Evolutionary conservation across 2,888 invertebrate genomes (phyloP).

Genomic region (Heterodera filipjevi): DNA sequence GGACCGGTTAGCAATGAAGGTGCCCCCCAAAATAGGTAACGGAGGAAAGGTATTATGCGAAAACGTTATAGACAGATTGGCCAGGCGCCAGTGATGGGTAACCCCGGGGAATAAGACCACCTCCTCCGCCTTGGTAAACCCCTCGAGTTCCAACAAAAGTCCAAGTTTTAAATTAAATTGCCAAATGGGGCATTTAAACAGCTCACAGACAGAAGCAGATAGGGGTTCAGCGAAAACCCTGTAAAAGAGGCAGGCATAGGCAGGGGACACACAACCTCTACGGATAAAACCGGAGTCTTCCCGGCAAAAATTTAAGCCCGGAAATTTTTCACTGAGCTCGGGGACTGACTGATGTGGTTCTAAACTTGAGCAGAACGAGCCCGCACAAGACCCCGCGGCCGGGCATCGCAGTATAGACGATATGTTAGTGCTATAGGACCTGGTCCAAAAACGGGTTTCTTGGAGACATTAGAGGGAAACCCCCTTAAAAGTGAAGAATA

Average conservation of each 20-base stretch:
- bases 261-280: neutral
- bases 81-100: neutral
- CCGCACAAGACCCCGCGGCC: neutral
- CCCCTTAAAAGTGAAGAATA: neutral
- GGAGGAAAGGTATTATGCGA: neutral
- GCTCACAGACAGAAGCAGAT: neutral
- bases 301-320: neutral
- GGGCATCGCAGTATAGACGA: neutral
- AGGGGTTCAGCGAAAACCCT: neutral
- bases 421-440: neutral
- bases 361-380: neutral
- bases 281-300: neutral
- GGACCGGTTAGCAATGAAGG: neutral
- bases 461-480: neutral
- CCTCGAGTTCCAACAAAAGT: neutral
- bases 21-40: neutral
- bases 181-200: neutral
- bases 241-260: neutral
- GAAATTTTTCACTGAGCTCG: neutral
- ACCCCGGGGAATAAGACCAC: neutral
- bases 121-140: neutral
- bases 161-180: neutral
- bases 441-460: neutral
- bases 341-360: neutral
- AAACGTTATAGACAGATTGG: neutral